Evolutionary conservation across 2,113 vertebrate genomes (phyloP), one percentile per base, ranked within the genome.

Genomic region (Pampusana beccarii): DNA sequence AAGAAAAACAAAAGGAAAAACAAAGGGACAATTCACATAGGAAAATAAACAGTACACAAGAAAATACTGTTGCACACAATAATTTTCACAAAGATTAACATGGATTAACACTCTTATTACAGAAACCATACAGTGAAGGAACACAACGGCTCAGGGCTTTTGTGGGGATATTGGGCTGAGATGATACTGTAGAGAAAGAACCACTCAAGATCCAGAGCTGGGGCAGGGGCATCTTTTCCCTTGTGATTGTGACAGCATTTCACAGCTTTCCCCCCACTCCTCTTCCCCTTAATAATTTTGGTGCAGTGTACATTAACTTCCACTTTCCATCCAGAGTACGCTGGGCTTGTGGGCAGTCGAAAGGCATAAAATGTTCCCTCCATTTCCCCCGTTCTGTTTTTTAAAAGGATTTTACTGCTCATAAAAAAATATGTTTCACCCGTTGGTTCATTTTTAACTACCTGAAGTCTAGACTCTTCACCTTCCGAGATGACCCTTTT

Each of bases 41-140:
- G 98, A 97, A 97, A 98, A 91, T 96, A 97, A 98, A 97, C 98
- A 98, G 97, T 98, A 98, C 98, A 99, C 98, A 95, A 98, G 98
- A 98, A 99, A 99, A 99, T 99, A 99, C 98, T 98, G 98, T 98
- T 98, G 98, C 98, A 98, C 98, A 98, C 98, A 92, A 98, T 98
- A 98, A 98, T 98, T 98, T 98, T 93, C 98, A 98, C 98, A 97
- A 99, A 98, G 99, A 98, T 98, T 98, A 99, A 99, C 98, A 98
- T 98, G 98, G 98, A 98, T 98, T 98, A 98, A 99, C 98, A 98
- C 98, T 98, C 97, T 97, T 94, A 98, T 97, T 97, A 98, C 98
- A 98, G 98, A 98, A 99, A 98, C 98, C 98, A 80, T 98, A 99
- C 98, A 98, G 98, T 98, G 98, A 99, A 97, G 97, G 97, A 98